Evolutionary conservation across 2,888 invertebrate genomes (phyloP).

Genomic region (Polydrusus cervinus): DNA sequence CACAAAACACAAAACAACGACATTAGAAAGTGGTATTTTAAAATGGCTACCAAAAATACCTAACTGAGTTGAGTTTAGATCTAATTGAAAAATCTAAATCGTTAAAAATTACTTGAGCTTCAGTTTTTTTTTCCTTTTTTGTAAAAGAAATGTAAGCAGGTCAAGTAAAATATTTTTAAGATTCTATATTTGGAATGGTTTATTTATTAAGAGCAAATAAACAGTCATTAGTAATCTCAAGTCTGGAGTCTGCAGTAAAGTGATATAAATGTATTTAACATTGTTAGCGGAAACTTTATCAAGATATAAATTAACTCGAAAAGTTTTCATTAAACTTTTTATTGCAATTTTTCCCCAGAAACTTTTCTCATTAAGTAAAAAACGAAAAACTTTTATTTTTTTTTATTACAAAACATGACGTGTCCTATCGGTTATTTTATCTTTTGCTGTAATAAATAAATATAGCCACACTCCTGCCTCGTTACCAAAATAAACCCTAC

Average conservation of each 20-base stretch:
- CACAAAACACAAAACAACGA: too few species aligned
- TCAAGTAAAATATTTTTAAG: background rate
- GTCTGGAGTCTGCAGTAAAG: constrained; percentile 33
- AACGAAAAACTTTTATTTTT: constrained; percentile 13
- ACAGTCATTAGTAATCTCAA: constrained; percentile 40
- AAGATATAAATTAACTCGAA: constrained; percentile 39
- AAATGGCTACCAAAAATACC: too few species aligned
- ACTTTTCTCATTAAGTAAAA: constrained; percentile 42
- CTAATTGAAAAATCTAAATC: too few species aligned
- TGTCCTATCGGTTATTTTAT: too few species aligned
- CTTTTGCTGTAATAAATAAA: too few species aligned
- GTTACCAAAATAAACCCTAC: too few species aligned
- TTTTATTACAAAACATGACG: background rate
- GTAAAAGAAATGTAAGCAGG: background rate
- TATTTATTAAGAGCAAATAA: constrained; percentile 41
- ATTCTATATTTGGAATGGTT: constrained; percentile 2
- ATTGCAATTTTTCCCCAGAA: constrained; percentile 33
- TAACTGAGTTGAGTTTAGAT: too few species aligned
- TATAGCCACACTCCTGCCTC: too few species aligned
- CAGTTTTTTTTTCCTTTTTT: background rate
- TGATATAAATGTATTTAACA: constrained; percentile 45
- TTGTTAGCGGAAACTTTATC: constrained; percentile 33
- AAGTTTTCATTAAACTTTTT: constrained; percentile 39
- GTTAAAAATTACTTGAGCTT: too few species aligned
- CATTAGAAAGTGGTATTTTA: too few species aligned